These are phyloP conservation scores for Polypedilum vanderplanki DNA, from an alignment of 1,140 invertebrate genomes.

Conservation along the genomic window DNA sequence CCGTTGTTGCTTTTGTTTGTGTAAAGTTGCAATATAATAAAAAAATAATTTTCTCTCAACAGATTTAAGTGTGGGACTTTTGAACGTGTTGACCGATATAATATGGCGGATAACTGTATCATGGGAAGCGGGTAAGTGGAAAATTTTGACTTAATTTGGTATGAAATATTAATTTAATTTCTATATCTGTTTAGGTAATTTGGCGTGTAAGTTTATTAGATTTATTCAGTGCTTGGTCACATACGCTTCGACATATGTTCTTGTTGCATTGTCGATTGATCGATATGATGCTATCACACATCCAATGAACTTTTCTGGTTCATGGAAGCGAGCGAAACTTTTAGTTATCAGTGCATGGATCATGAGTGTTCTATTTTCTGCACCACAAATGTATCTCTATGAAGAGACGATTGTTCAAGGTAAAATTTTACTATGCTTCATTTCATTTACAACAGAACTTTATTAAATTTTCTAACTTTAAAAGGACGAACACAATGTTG, in stretches of 20 bases:
- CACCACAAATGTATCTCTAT: constrained; percentile 75
- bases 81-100: constrained; percentile 81
- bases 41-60: constrained; percentile 41
- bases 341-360: constrained; percentile 76
- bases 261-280: constrained; percentile 90
- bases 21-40: neutral
- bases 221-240: constrained; percentile 78
- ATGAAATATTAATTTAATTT: too few species aligned
- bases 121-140: constrained; percentile 66
- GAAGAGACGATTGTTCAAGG: constrained; percentile 70
- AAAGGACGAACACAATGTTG: constrained; percentile 76
- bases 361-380: constrained; percentile 73
- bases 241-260: constrained; percentile 89
- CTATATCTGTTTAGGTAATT: constrained; percentile 44
- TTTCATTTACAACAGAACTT: constrained; percentile 21
- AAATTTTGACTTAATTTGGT: too few species aligned
- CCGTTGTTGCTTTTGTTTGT: neutral
- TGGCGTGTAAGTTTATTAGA: constrained; percentile 80
- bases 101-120: constrained; percentile 78
- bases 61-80: constrained; percentile 82
- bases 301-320: constrained; percentile 87
- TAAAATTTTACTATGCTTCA: constrained; percentile 39
- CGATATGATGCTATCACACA: constrained; percentile 90
- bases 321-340: constrained; percentile 74
- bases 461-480: neutral